Base-by-base conservation (phyloP, 2,888 invertebrate species). In the Adelphocoris suturalis region DNA sequence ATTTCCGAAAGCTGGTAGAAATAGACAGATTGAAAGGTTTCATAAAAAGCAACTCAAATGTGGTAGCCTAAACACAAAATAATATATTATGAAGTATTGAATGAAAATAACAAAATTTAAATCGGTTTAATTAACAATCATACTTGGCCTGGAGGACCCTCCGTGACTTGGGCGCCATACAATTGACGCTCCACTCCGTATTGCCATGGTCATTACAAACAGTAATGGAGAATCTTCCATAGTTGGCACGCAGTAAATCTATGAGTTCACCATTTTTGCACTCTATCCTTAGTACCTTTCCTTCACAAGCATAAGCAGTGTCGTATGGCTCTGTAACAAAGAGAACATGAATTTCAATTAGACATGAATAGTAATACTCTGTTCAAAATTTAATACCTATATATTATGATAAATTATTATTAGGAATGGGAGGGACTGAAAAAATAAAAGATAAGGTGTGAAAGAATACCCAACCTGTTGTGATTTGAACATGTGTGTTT, bases 151-250 rank as follows among this genome's bases (percentile, higher is more conserved):
- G 97, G 92, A 99, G 95, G 92, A 98, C 97, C 91, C 97, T 95
- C 92, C 97, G 95, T 91, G 98, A 97, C 93, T 97, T 97, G 84
- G 96, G 96, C 90, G 98, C 97, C 97, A 98, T 98, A 94, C 98
- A 99, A 94, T 98, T 98, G 92, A 98, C 97, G 93, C 98, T 97
- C 98, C 98, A 98, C 93, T 98, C 97, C n/a, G 97, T 97, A 94
- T 98, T 96, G 92, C 98, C 98, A 93, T 98, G 97, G 94, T 98
- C 98, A 94, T 99, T 98, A 95, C 99, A 99, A 93, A 98, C 97
- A 93, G 97, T 97, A 94, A 98, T 97, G 92, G 97, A 98, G 94
- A 98, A 98, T 92, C 98, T 95, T 87, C 98, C 98, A 93, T 98
- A 99, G 95, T 98, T 98, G 91, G 98, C 98, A 92, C 98, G 95